These are phyloP conservation scores for Cirrhinus mrigala DNA, from an alignment of 2,797 vertebrate genomes.

Conservation along the genomic window DNA sequence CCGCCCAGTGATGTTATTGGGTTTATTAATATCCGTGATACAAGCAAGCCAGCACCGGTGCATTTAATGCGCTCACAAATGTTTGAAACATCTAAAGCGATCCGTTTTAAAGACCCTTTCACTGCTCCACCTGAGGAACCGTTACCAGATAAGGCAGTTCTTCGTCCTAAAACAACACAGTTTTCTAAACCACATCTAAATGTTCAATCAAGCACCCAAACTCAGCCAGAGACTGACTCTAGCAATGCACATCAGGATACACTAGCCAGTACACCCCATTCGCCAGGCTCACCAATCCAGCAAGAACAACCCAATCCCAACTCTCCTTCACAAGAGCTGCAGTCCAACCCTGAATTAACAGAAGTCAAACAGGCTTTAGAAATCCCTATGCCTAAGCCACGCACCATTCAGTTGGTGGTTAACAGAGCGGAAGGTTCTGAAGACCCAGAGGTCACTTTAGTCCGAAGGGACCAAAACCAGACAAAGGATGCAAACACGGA, in stretches of 20 bases:
- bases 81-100: slow-evolving; percentile 88
- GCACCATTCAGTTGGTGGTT: slow-evolving; percentile 82
- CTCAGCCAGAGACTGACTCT: not conserved
- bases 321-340: not conserved
- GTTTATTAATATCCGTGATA: slow-evolving; percentile 96
- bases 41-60: slow-evolving; percentile 87
- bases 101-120: slow-evolving; percentile 84
- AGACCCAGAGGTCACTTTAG: slow-evolving; percentile 69
- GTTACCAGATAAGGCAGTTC: slow-evolving; percentile 60
- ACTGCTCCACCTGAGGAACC: slow-evolving; percentile 54
- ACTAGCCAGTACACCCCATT: not conserved
- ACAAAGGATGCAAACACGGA: not conserved
- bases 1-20: slow-evolving; percentile 94
- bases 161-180: slow-evolving; percentile 30
- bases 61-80: slow-evolving; percentile 92
- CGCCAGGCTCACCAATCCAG: not conserved
- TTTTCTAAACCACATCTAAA: slow-evolving; percentile 20
- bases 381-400: slow-evolving; percentile 87
- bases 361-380: slow-evolving; percentile 12
- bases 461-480: slow-evolving; percentile 65
- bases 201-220: slow-evolving; percentile 30
- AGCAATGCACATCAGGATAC: not conserved
- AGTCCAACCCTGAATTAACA: not conserved
- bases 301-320: slow-evolving; percentile 6
- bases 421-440: slow-evolving; percentile 57